These are phyloP conservation scores for Palloptera scutellata DNA, from an alignment of 2,888 invertebrate genomes.

Conservation along the genomic window DNA sequence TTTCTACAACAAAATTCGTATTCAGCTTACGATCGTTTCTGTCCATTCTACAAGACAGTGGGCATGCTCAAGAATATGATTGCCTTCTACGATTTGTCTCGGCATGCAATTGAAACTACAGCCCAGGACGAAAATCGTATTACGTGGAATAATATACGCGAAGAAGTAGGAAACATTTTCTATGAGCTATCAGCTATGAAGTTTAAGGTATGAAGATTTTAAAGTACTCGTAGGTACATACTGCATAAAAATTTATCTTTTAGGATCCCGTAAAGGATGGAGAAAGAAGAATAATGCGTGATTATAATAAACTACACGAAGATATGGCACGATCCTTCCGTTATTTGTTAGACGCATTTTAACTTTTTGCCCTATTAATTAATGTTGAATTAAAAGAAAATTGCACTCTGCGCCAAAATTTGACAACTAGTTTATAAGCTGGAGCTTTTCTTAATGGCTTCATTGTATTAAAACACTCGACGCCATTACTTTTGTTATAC, in stretches of 20 bases:
- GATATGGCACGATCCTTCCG: slow-evolving; percentile 96
- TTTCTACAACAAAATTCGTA: slow-evolving; percentile 99
- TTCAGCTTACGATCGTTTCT: slow-evolving; percentile 93
- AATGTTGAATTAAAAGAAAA: too few relatives aligned
- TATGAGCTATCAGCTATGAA: slow-evolving; percentile 99
- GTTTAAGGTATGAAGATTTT: slow-evolving; percentile 79
- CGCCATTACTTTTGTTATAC: too few relatives aligned
- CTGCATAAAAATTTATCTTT: slow-evolving; percentile 36
- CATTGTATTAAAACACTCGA: neutral
- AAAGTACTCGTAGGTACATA: neutral
- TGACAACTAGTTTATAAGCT: too few relatives aligned
- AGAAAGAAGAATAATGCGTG: slow-evolving; percentile 93
- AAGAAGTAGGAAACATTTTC: slow-evolving; percentile 92
- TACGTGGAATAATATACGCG: slow-evolving; percentile 96
- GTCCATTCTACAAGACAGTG: slow-evolving; percentile 99
- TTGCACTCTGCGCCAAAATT: too few relatives aligned
- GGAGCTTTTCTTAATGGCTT: neutral
- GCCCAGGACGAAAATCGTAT: slow-evolving; percentile 93
- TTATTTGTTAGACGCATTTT: slow-evolving; percentile 90
- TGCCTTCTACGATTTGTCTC: slow-evolving; percentile 95
- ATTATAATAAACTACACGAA: slow-evolving; percentile 95
- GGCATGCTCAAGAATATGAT: slow-evolving; percentile 99
- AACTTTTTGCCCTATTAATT: neutral
- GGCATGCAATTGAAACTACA: slow-evolving; percentile 97
- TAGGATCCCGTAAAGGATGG: slow-evolving; percentile 98